Percentiles rank a stretch among this genome's conserved stretches.
phyloP scores from a whole-genome alignment of 2,888 invertebrate genomes.

The Fragum fragum region DNA sequence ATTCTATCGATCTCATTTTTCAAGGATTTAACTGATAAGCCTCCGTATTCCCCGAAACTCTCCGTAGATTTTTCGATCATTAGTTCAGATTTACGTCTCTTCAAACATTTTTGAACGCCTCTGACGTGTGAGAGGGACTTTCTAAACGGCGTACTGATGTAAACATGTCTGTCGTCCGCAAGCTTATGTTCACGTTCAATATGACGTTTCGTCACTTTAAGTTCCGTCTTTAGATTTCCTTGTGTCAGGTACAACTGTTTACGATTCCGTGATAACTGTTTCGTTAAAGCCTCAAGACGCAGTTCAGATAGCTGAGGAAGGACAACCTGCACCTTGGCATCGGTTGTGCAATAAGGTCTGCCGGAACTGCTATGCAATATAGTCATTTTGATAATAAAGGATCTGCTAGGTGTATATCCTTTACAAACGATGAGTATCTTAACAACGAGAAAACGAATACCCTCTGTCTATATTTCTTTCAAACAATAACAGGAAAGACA shows the following conservation, averaged over 20 bases:
- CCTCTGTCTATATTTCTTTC: too few relatives aligned
- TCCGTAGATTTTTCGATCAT: slow-evolving; percentile 48
- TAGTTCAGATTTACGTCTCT: slow-evolving; percentile 65
- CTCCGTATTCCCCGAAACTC: slow-evolving; percentile 70
- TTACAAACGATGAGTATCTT: too few relatives aligned
- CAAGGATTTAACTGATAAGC: slow-evolving; percentile 65
- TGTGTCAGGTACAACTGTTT: slow-evolving; percentile 67
- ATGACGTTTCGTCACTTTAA: slow-evolving; percentile 51
- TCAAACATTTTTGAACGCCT: slow-evolving; percentile 69
- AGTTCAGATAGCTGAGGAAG: slow-evolving; percentile 70
- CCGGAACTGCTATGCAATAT: slow-evolving; percentile 64
- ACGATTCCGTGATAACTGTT: slow-evolving; percentile 66
- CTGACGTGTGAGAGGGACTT: slow-evolving; percentile 64
- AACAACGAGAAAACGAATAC: too few relatives aligned
- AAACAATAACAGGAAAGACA: too few relatives aligned
- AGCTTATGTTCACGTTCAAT: slow-evolving; percentile 65
- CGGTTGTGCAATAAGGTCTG: slow-evolving; percentile 62
- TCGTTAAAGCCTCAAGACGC: slow-evolving; percentile 65
- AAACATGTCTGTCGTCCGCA: slow-evolving; percentile 52
- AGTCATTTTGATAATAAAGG: slow-evolving; percentile 41
- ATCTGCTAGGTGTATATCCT: too few relatives aligned
- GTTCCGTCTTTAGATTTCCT: slow-evolving; percentile 65
- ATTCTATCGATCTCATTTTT: slow-evolving; percentile 60
- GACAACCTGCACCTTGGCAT: slow-evolving; percentile 64
- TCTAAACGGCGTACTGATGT: slow-evolving; percentile 62